These are phyloP conservation scores for Apistogramma diplotaenia DNA, from an alignment of 2,113 vertebrate species.

Conservation along the genomic window DNA sequence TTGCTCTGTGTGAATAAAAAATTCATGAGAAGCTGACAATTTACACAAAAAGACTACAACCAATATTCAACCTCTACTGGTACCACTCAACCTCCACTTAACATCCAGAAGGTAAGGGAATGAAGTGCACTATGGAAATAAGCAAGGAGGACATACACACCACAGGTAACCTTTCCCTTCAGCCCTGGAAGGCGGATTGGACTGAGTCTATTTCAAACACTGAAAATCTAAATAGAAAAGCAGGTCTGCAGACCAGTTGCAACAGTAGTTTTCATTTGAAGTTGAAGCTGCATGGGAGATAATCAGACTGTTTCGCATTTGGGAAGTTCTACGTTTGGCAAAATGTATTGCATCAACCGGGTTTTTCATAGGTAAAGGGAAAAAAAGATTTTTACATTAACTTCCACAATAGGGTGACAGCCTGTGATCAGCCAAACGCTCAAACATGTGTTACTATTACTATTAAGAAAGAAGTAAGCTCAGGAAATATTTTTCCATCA, in stretches of 20 bases:
- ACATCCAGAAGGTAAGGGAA: slow-evolving; percentile 6
- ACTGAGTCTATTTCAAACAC: slow-evolving; percentile 3
- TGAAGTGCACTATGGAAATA: slow-evolving; percentile 6
- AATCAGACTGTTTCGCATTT: not conserved
- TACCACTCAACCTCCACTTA: slow-evolving; percentile 32
- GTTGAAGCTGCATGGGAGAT: not conserved
- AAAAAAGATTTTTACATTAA: not conserved
- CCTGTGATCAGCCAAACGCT: not conserved
- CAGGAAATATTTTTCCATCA: not conserved
- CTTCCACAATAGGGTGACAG: not conserved
- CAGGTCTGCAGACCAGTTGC: not conserved
- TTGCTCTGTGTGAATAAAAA: slow-evolving; percentile 10
- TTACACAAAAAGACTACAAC: slow-evolving; percentile 15
- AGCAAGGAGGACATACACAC: not conserved
- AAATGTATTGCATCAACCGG: not conserved
- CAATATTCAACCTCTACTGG: slow-evolving; percentile 14
- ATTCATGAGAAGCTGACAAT: slow-evolving; percentile 24
- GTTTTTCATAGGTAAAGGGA: not conserved
- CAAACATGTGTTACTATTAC: not conserved
- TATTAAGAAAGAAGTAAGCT: not conserved
- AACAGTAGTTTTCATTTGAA: not conserved
- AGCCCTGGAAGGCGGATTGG: not conserved
- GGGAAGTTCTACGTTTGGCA: not conserved
- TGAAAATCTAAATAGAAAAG: slow-evolving; percentile 3
- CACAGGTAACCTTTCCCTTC: slow-evolving; percentile 8